Percentiles rank a stretch among this genome's conserved stretches.
These are phyloP conservation scores for Thrips palmi DNA, from an alignment of 1,140 invertebrate genomes.

Conservation along the genomic window DNA sequence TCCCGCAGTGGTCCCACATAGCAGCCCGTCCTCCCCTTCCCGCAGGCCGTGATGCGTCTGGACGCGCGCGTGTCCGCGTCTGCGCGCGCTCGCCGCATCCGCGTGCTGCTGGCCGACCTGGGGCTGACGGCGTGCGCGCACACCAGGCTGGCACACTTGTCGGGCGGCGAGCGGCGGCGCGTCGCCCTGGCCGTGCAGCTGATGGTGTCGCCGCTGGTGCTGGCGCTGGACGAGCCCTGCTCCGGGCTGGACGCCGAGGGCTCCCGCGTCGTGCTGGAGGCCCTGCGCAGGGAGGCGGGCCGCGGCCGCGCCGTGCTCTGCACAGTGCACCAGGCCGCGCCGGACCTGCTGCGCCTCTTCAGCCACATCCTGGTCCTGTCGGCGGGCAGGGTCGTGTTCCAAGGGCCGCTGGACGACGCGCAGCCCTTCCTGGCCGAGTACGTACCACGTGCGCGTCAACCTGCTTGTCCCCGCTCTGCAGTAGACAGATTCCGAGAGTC, in stretches of 20 bases:
- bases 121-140: conserved; percentile 53
- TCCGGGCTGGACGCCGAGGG: conserved; percentile 25
- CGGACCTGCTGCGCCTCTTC: conserved; percentile 89
- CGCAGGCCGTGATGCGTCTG: conserved; percentile 21
- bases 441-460: too few species aligned
- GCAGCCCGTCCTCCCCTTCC: too few species aligned
- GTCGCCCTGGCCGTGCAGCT: conserved; percentile 64
- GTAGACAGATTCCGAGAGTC: too few species aligned
- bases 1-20: too few species aligned
- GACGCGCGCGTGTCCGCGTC: conserved; percentile 19
- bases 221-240: conserved; percentile 97
- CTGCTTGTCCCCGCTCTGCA: too few species aligned
- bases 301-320: conserved; percentile 48
- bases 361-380: conserved; percentile 60
- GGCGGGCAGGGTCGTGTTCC: conserved; percentile 58
- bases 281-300: conserved; percentile 12
- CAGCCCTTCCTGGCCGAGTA: too few species aligned
- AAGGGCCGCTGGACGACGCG: conserved; percentile 45
- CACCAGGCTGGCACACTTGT: conserved; percentile 60
- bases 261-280: conserved; percentile 13
- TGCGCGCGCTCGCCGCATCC: conserved; percentile 19
- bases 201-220: conserved; percentile 65
- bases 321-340: conserved; percentile 93
- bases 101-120: conserved; percentile 43
- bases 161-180: conserved; percentile 83